phyloP scores from a whole-genome alignment of 2,797 vertebrate genomes.

The Paratrypauchen microcephalus region DNA sequence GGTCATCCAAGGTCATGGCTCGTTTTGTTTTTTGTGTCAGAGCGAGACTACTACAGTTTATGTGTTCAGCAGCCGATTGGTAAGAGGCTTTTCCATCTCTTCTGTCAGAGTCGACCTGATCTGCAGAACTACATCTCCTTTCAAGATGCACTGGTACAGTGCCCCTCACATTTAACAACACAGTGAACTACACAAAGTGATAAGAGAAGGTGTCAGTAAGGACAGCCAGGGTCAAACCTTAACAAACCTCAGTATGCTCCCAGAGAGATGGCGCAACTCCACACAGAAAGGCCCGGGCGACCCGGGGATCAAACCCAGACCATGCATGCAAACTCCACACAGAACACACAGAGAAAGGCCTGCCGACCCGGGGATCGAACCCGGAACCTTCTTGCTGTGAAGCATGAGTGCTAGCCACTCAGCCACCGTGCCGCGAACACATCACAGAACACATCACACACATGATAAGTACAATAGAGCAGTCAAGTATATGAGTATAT shows the following conservation, averaged over 20 bases:
- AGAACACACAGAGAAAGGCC: too few species aligned
- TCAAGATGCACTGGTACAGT: slow-evolving; percentile 76
- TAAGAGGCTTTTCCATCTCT: slow-evolving; percentile 79
- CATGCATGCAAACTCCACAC: too few species aligned
- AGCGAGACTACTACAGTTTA: slow-evolving; percentile 78
- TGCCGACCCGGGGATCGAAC: too few species aligned
- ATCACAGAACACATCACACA: too few species aligned
- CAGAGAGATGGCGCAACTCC: neutral
- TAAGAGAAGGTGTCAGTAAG: neutral
- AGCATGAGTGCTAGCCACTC: too few species aligned
- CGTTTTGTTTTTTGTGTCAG: slow-evolving; percentile 56
- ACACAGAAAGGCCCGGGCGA: too few species aligned
- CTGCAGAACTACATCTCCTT: slow-evolving; percentile 74
- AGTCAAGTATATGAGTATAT: too few species aligned
- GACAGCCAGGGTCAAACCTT: neutral
- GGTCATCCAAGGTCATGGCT: neutral
- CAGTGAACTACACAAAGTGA: neutral
- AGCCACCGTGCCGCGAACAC: too few species aligned
- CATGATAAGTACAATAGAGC: too few species aligned
- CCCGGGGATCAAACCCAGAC: too few species aligned
- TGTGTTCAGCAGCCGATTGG: slow-evolving; percentile 86
- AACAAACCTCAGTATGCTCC: neutral
- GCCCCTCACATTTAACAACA: neutral
- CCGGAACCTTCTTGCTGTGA: too few species aligned
- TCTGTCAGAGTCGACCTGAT: slow-evolving; percentile 73